These are phyloP conservation scores for Lepetodrilus schrolli DNA, from an alignment of 2,888 invertebrate genomes.

Conservation along the genomic window DNA sequence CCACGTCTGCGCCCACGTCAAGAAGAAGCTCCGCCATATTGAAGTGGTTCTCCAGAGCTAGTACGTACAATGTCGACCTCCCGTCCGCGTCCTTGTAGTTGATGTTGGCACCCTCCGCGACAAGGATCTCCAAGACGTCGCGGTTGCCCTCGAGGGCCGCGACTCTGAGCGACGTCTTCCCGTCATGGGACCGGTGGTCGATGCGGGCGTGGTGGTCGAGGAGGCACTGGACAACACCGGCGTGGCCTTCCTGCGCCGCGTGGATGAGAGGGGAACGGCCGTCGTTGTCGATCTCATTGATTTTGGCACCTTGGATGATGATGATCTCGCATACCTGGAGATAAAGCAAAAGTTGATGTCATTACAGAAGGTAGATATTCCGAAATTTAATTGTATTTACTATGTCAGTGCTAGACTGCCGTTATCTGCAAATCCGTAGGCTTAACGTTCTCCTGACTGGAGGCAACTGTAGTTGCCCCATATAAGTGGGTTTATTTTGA, in stretches of 20 bases:
- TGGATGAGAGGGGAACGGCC: conserved; percentile 79
- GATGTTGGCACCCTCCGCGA: conserved; percentile 81
- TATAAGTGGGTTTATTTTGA: no score
- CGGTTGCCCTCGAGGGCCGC: conserved; percentile 88
- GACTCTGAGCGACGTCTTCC: conserved; percentile 79
- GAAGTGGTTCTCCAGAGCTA: conserved; percentile 79
- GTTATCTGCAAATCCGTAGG: no score
- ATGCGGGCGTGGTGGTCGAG: conserved; percentile 63
- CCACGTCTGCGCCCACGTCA: conserved; percentile 82
- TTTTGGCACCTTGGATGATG: conserved; percentile 75
- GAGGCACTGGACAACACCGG: conserved; percentile 60
- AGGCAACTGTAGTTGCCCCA: no score
- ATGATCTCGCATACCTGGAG: conserved; percentile 73
- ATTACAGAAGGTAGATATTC: no score
- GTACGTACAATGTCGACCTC: conserved; percentile 91
- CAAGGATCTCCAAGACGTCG: conserved; percentile 78
- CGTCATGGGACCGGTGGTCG: conserved; percentile 83
- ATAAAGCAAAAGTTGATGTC: no score
- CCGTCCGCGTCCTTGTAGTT: conserved; percentile 94
- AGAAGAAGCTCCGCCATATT: conserved; percentile 78
- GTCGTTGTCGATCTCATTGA: conserved; percentile 77
- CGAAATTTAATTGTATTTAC: no score
- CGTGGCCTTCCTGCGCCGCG: conserved; percentile 82
- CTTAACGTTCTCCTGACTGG: no score
- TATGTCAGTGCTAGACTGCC: no score